These are phyloP conservation scores for Acrobasis repandana DNA, from an alignment of 2,888 invertebrate genomes.

Conservation along the genomic window DNA sequence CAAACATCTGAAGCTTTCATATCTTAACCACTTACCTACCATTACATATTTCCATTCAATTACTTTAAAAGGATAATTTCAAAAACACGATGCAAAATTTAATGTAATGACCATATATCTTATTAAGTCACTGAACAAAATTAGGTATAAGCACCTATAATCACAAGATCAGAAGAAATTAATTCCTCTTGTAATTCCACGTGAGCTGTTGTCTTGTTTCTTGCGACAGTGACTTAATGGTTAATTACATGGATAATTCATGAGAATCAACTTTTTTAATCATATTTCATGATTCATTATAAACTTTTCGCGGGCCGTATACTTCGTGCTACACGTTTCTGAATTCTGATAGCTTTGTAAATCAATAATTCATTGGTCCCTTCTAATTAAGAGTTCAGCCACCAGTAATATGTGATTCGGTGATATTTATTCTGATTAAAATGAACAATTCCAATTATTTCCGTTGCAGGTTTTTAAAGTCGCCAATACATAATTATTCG, in stretches of 20 bases:
- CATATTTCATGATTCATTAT: slow-evolving; percentile 33
- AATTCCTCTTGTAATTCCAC: slow-evolving; percentile 24
- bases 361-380: background rate
- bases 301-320: slow-evolving; percentile 15
- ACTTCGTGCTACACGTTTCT: background rate
- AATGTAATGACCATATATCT: slow-evolving; percentile 2
- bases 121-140: slow-evolving; percentile 21
- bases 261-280: slow-evolving; percentile 41
- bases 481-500: too few species aligned
- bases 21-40: too few species aligned
- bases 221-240: slow-evolving; percentile 30
- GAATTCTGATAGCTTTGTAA: background rate
- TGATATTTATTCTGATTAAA: background rate
- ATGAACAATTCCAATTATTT: too few species aligned
- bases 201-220: slow-evolving; percentile 7
- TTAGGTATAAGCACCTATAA: slow-evolving; percentile 16
- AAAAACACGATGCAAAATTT: background rate
- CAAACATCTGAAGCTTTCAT: too few species aligned
- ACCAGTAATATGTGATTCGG: background rate
- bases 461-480: too few species aligned
- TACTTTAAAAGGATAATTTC: slow-evolving; percentile 1
- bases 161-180: slow-evolving; percentile 19
- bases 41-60: background rate
- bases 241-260: slow-evolving; percentile 63
- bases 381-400: background rate